phyloP scores from a whole-genome alignment of 2,888 invertebrate genomes.

The Pelosia muscerda region DNA sequence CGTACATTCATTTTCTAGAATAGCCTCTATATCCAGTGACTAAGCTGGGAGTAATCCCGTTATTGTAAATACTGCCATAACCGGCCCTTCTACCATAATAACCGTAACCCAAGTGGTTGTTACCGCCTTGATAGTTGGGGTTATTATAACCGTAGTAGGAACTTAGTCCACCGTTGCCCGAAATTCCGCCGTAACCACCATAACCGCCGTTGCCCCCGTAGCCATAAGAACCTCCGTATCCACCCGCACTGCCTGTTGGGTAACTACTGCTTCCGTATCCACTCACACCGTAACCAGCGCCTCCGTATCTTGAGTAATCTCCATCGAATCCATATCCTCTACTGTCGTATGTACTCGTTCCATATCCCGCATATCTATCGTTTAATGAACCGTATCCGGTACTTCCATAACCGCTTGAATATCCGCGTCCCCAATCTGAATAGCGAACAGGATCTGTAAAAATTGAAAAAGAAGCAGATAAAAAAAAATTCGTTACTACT shows the following conservation, averaged over 20 bases:
- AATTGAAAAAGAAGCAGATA: constrained; percentile 24
- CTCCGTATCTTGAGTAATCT: constrained; percentile 33
- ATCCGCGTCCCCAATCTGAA: constrained; percentile 71
- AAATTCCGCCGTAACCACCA: constrained; percentile 87
- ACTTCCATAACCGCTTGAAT: constrained; percentile 58
- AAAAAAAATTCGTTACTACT: neutral
- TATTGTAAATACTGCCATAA: constrained; percentile 75
- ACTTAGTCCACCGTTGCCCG: constrained; percentile 87
- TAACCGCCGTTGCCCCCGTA: constrained; percentile 54
- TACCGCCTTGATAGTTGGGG: constrained; percentile 82
- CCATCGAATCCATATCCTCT: constrained; percentile 16
- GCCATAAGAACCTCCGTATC: constrained; percentile 31
- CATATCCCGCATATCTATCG: constrained; percentile 59
- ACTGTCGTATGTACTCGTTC: constrained; percentile 31
- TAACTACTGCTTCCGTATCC: constrained; percentile 10
- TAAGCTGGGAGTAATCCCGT: constrained; percentile 79
- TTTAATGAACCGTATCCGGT: constrained; percentile 68
- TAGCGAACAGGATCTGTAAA: constrained; percentile 65
- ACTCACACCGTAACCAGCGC: constrained; percentile 21
- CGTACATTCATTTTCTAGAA: constrained; percentile 63
- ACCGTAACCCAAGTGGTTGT: constrained; percentile 87
- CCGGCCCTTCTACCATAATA: constrained; percentile 81
- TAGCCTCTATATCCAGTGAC: constrained; percentile 85
- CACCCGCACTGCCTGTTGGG: constrained; percentile 16
- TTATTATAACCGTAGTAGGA: constrained; percentile 88